Conservation (phyloP, 2,797 vertebrate species). For the Apodemus agrarius region DNA sequence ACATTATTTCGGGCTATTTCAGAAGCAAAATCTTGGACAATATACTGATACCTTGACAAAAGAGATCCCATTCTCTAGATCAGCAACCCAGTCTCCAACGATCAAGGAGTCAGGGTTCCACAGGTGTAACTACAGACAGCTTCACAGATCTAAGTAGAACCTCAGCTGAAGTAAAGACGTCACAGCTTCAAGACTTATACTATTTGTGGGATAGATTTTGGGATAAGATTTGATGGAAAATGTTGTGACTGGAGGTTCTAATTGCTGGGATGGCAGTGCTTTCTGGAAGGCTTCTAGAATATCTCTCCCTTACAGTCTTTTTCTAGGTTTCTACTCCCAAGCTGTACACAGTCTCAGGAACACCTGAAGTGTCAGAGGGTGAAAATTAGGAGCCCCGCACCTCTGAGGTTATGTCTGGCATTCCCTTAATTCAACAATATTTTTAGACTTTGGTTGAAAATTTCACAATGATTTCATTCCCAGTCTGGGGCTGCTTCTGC, state of each 20-base stretch:
- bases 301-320: neutral
- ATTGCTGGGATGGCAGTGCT: neutral
- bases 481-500: neutral
- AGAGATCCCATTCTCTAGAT: neutral
- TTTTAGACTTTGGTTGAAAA: neutral
- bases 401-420: neutral
- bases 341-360: neutral
- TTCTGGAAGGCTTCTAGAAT: neutral
- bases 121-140: neutral
- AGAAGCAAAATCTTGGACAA: constrained; percentile 44
- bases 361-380: neutral
- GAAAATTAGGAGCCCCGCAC: neutral
- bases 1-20: constrained; percentile 58
- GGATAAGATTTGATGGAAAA: constrained; percentile 2
- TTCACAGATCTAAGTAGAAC: neutral
- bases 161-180: neutral
- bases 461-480: constrained; percentile 17
- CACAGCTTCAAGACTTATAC: neutral
- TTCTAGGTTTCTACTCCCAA: neutral
- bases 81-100: neutral
- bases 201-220: neutral
- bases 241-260: neutral
- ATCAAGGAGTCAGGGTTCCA: neutral
- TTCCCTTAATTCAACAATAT: neutral
- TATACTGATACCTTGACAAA: constrained; percentile 33